Conservation (phyloP, 2,888 invertebrate species). For the Apodemia zela region DNA sequence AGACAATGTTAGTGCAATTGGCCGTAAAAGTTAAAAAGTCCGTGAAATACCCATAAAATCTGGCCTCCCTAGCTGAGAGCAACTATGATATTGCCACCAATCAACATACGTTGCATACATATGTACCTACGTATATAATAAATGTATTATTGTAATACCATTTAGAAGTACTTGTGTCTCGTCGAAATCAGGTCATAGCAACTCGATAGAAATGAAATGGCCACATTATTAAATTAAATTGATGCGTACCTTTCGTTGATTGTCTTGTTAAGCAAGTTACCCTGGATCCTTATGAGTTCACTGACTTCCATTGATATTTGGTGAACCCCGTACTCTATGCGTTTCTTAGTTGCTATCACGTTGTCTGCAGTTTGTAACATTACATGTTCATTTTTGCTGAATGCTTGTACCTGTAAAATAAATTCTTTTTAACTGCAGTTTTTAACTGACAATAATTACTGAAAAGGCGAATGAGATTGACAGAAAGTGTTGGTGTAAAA, state of each 20-base stretch:
- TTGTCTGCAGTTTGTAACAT: slow-evolving; percentile 91
- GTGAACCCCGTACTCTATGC: slow-evolving; percentile 91
- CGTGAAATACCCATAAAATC: too few species aligned
- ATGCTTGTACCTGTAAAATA: slow-evolving; percentile 63
- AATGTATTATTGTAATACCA: too few species aligned
- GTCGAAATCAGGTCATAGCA: slow-evolving; percentile 8
- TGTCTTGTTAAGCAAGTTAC: slow-evolving; percentile 83
- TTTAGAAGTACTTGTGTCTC: background rate
- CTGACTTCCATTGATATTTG: slow-evolving; percentile 89
- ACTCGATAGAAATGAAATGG: background rate
- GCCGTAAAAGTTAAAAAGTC: too few species aligned
- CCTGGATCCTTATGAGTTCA: slow-evolving; percentile 82
- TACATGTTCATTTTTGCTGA: slow-evolving; percentile 88
- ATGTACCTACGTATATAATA: too few species aligned
- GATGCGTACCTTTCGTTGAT: slow-evolving; percentile 78
- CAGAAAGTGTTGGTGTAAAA: too few species aligned
- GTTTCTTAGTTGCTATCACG: slow-evolving; percentile 90
- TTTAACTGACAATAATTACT: too few species aligned
- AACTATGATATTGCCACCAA: background rate
- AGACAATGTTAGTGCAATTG: too few species aligned
- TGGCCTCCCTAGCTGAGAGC: too few species aligned
- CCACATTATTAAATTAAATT: background rate
- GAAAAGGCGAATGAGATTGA: too few species aligned
- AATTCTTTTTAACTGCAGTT: background rate
- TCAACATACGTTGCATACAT: background rate